A percentile compares a stretch with the other conserved stretches of the same genome.
phyloP scores from a whole-genome alignment of 2,797 vertebrate species.

The Parauchenoglanis ngamensis region DNA sequence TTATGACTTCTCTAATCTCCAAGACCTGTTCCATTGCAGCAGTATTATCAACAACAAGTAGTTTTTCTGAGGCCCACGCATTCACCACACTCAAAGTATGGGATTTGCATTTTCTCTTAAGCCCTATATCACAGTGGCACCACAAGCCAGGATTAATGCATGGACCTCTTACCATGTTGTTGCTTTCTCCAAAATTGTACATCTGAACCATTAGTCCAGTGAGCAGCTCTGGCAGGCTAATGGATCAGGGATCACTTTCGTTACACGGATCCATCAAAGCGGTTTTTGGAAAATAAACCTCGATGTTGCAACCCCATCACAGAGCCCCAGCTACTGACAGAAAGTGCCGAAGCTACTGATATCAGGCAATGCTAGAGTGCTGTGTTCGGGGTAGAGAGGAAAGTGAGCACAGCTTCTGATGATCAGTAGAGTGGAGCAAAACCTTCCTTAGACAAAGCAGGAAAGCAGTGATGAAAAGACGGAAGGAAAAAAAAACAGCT shows the following conservation, averaged over 20 bases:
- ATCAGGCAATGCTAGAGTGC: slow-evolving; percentile 17
- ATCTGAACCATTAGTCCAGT: slow-evolving; percentile 11
- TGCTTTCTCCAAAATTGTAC: not conserved
- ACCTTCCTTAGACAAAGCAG: slow-evolving; percentile 6
- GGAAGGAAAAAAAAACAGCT: not conserved
- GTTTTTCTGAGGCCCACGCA: not conserved
- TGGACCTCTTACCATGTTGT: not conserved
- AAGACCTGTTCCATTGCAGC: not conserved
- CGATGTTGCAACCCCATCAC: not conserved
- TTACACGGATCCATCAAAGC: slow-evolving; percentile 26
- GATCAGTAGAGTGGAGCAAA: slow-evolving; percentile 2
- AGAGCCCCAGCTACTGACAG: not conserved
- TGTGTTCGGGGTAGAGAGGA: not conserved
- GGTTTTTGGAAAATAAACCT: slow-evolving; percentile 6
- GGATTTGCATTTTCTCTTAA: not conserved
- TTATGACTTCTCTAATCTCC: not conserved
- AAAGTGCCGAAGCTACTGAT: not conserved
- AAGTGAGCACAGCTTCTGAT: slow-evolving; percentile 9
- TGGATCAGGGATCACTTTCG: slow-evolving; percentile 9
- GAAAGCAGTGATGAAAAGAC: slow-evolving; percentile 4
- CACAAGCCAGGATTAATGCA: not conserved
- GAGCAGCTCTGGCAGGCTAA: slow-evolving; percentile 20
- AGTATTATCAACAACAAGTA: not conserved
- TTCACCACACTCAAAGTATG: not conserved
- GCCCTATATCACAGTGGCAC: not conserved